Percentiles rank a stretch among this genome's conserved stretches.
Evolutionary conservation across 2,113 vertebrate genomes (phyloP).

Genomic region (Colaptes auratus): DNA sequence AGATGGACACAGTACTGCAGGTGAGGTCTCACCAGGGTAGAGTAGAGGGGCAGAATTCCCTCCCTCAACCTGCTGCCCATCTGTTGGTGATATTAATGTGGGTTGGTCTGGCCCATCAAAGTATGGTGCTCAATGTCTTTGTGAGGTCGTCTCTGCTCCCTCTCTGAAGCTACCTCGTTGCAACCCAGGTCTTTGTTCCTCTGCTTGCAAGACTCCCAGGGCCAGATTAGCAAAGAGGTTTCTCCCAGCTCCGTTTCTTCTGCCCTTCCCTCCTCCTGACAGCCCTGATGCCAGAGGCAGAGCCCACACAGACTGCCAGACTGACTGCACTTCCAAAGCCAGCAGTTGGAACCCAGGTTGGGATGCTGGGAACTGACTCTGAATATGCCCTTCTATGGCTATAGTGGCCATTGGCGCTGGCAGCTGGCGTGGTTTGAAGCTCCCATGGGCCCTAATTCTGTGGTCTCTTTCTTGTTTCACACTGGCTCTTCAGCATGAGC

Average conservation of each 20-base stretch:
- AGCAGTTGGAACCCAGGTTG: accelerated
- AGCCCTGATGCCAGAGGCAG: constrained; percentile 5
- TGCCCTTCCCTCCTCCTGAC: not conserved
- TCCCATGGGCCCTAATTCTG: not conserved
- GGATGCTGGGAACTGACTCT: not conserved
- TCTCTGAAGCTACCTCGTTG: not conserved
- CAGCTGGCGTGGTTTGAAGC: not conserved
- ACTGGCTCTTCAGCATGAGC: not conserved
- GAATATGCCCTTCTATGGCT: constrained; percentile 13
- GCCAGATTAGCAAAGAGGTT: not conserved
- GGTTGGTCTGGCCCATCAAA: not conserved
- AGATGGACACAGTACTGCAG: too few relatives aligned
- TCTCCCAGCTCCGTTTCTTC: not conserved
- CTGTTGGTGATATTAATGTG: not conserved
- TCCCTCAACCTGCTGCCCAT: not conserved
- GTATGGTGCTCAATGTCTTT: accelerated
- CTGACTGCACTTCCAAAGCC: not conserved
- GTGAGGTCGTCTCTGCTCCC: not conserved
- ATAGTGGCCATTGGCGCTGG: not conserved
- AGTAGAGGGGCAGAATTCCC: too few relatives aligned
- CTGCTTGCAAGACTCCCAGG: accelerated
- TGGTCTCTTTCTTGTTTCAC: constrained; percentile 38
- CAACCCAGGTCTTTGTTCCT: not conserved
- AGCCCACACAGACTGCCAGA: constrained; percentile 52
- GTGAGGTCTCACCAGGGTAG: too few relatives aligned